Percentiles rank a stretch among this genome's conserved stretches.
Conservation (phyloP, 2,888 invertebrate genomes). For the Scaptodrosophila latifasciaeformis region DNA sequence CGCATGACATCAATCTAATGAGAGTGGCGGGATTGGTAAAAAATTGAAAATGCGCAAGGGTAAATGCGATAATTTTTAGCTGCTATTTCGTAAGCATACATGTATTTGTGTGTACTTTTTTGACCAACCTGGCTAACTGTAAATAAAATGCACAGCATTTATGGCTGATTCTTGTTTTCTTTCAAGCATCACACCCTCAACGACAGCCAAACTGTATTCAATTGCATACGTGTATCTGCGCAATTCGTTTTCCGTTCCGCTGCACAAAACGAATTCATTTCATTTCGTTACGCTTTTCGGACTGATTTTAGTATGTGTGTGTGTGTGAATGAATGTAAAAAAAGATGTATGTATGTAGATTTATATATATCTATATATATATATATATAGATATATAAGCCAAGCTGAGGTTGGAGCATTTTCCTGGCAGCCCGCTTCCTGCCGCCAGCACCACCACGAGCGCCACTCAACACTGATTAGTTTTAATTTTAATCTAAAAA, state of each 20-base stretch:
- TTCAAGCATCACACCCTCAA: not conserved
- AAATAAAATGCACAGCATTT: conserved; percentile 64
- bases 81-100: not conserved
- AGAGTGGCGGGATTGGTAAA: conserved; percentile 21
- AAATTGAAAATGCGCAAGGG: too few species aligned
- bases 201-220: conserved; percentile 30
- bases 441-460: conserved; percentile 16
- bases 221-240: conserved; percentile 6
- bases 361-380: too few species aligned
- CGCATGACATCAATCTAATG: conserved; percentile 58
- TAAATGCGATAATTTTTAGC: too few species aligned
- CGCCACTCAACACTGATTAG: conserved; percentile 69
- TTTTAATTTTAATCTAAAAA: conserved; percentile 72
- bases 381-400: not conserved
- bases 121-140: conserved; percentile 49
- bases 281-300: conserved; percentile 66
- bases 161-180: conserved; percentile 24
- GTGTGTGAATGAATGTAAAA: conserved; percentile 33
- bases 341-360: too few species aligned
- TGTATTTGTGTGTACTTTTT: conserved; percentile 33
- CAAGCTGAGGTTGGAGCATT: conserved; percentile 2
- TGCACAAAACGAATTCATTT: conserved; percentile 57
- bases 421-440: conserved; percentile 10
- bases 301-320: conserved; percentile 44
- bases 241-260: conserved; percentile 62